Percentiles rank a stretch among this genome's conserved stretches.
Evolutionary conservation across 2,888 invertebrate genomes (phyloP).

Genomic region (Orchestes rusci): DNA sequence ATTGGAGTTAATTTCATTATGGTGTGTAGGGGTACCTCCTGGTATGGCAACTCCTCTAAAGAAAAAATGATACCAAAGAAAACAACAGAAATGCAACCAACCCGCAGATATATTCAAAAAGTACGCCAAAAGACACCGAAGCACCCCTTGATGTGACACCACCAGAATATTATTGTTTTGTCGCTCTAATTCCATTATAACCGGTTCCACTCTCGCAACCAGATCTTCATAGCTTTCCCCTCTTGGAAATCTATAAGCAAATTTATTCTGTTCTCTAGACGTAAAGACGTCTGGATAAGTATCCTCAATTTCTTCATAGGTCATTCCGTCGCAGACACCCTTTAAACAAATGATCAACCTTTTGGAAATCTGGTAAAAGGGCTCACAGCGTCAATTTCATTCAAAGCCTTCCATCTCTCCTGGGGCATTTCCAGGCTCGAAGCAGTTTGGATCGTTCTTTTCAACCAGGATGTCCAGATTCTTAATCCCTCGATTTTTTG

Average conservation of each 20-base stretch:
- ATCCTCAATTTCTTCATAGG: conserved; percentile 91
- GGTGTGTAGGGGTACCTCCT: conserved; percentile 88
- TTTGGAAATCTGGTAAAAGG: no score
- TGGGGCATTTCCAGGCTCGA: conserved; percentile 84
- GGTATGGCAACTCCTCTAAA: conserved; percentile 79
- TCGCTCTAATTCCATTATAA: conserved; percentile 97
- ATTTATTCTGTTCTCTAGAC: conserved; percentile 93
- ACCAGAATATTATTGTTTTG: conserved; percentile 95
- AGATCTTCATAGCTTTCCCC: conserved; percentile 98
- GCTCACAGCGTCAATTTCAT: conserved; percentile 87
- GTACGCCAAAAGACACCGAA: conserved; percentile 93
- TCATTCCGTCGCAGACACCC: conserved; percentile 99
- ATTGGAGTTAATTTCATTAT: conserved; percentile 96
- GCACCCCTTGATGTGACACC: conserved; percentile 94
- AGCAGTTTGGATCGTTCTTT: conserved; percentile 93
- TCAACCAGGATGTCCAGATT: conserved; percentile 97
- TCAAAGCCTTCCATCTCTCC: conserved; percentile 97
- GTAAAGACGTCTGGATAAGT: conserved; percentile 95
- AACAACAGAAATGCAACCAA: conserved; percentile 36
- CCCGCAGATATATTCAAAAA: conserved; percentile 93
- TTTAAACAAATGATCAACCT: no score
- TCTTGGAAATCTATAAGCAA: conserved; percentile 84
- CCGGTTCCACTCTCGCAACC: conserved; percentile 94
- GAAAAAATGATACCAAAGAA: background rate
- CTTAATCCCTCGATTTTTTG: conserved; percentile 79